Percentiles rank a stretch among this genome's conserved stretches.
These are phyloP conservation scores for Sinelater perroti DNA, from an alignment of 2,888 invertebrate genomes.

Conservation along the genomic window DNA sequence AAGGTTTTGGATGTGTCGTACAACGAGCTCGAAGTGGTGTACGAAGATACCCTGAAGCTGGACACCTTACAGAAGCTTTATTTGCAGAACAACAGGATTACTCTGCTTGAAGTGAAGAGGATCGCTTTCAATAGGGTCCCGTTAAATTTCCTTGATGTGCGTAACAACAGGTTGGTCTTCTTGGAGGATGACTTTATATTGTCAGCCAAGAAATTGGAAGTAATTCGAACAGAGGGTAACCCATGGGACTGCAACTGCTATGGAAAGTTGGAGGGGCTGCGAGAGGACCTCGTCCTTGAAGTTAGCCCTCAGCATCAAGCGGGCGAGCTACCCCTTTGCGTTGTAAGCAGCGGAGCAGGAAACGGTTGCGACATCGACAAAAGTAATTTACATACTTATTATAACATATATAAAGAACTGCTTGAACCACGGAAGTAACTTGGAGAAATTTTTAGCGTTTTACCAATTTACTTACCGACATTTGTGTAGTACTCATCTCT, in stretches of 20 bases:
- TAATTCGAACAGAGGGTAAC: slow-evolving; percentile 43
- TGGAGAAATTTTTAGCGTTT: no score
- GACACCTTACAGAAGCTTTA: slow-evolving; percentile 16
- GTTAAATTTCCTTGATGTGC: slow-evolving; percentile 32
- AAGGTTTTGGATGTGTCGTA: slow-evolving; percentile 34
- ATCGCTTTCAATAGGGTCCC: slow-evolving; percentile 1
- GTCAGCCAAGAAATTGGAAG: slow-evolving; percentile 37
- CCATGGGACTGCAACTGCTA: slow-evolving; percentile 46
- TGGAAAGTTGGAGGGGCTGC: slow-evolving; percentile 34
- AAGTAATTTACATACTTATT: slow-evolving; percentile 23
- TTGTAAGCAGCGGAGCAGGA: slow-evolving; percentile 18
- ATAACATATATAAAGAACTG: slow-evolving; percentile 3
- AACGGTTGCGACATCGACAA: slow-evolving; percentile 20
- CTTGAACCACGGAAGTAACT: background rate
- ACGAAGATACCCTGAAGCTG: slow-evolving; percentile 19
- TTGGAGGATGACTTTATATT: slow-evolving; percentile 43
- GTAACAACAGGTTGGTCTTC: slow-evolving; percentile 43
- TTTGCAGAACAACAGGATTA: slow-evolving; percentile 24
- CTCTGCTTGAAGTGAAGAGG: slow-evolving; percentile 20
- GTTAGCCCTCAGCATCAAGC: slow-evolving; percentile 33
- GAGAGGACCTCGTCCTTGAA: slow-evolving; percentile 28
- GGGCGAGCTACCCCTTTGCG: slow-evolving; percentile 42
- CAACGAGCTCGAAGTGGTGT: slow-evolving; percentile 20
- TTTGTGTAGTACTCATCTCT: no score
- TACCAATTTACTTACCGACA: no score